These are phyloP conservation scores for Thalassarche chlororhynchos DNA, from an alignment of 2,113 vertebrate species.

Conservation along the genomic window DNA sequence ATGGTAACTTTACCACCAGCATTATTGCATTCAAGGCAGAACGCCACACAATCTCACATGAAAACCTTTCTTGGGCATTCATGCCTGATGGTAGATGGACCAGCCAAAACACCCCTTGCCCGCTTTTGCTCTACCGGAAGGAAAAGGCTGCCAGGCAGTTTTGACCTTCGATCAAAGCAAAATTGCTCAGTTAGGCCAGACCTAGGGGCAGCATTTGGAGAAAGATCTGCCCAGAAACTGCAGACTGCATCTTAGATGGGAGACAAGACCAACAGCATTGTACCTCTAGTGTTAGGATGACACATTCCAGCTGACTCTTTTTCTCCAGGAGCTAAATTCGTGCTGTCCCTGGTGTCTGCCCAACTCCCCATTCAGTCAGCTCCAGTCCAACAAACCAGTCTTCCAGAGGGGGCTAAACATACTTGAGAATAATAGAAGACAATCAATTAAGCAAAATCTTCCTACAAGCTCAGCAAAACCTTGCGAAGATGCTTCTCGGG, in stretches of 20 bases:
- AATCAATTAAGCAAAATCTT: not conserved
- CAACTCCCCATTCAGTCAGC: not conserved
- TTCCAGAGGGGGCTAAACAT: not conserved
- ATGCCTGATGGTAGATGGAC: not conserved
- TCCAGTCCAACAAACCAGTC: not conserved
- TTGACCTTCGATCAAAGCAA: not conserved
- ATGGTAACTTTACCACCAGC: fast-evolving
- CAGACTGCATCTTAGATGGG: too few relatives aligned
- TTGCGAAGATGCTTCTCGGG: not conserved
- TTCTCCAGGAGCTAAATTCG: not conserved
- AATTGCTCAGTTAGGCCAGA: not conserved
- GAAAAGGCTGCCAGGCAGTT: not conserved
- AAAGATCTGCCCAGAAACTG: not conserved
- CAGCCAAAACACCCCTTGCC: not conserved
- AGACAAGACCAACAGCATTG: fast-evolving
- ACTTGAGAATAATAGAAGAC: not conserved
- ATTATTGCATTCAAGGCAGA: not conserved
- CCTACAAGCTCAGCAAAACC: constrained; percentile 41
- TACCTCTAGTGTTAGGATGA: not conserved
- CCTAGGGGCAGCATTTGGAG: not conserved
- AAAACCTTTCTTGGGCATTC: not conserved
- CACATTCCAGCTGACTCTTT: not conserved
- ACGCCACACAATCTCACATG: fast-evolving
- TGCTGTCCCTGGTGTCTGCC: not conserved
- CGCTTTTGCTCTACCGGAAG: fast-evolving